A percentile compares a stretch with the other conserved stretches of the same genome.
Evolutionary conservation across 2,888 invertebrate genomes (phyloP).

Genomic region (Diaphora mendica): DNA sequence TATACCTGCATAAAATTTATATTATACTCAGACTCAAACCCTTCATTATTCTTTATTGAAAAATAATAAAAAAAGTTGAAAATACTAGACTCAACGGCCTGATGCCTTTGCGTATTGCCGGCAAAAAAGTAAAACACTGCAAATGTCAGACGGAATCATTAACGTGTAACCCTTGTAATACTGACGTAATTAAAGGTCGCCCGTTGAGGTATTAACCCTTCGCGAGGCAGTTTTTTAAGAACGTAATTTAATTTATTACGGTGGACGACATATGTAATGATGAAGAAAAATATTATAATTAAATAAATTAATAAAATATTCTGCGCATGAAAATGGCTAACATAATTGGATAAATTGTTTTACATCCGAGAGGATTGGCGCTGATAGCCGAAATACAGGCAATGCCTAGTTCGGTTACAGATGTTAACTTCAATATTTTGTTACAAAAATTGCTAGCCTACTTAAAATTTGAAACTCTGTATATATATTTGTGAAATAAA

Average conservation of each 20-base stretch:
- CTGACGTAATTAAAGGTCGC: constrained; percentile 44
- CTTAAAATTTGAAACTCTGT: too few species aligned
- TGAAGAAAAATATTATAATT: too few species aligned
- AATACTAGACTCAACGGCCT: constrained; percentile 25
- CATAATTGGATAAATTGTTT: too few species aligned
- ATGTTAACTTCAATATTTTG: too few species aligned
- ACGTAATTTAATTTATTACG: constrained; percentile 13
- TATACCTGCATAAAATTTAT: neutral
- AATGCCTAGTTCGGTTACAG: too few species aligned
- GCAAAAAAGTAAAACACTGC: constrained; percentile 21
- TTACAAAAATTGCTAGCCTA: too few species aligned
- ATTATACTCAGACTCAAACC: neutral
- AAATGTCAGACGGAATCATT: constrained; percentile 49
- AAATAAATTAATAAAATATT: too few species aligned
- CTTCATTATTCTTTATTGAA: constrained; percentile 12
- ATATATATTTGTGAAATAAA: too few species aligned
- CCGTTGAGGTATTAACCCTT: constrained; percentile 31
- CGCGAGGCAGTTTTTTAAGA: constrained; percentile 13
- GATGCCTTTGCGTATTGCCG: constrained; percentile 24
- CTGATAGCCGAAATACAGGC: too few species aligned
- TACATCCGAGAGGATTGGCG: too few species aligned
- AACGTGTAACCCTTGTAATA: constrained; percentile 41
- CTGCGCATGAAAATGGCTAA: too few species aligned
- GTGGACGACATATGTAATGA: constrained; percentile 2
- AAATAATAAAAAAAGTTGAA: constrained; percentile 13